Conservation (phyloP, 2,797 vertebrate genomes). For the Malacoraja senta region DNA sequence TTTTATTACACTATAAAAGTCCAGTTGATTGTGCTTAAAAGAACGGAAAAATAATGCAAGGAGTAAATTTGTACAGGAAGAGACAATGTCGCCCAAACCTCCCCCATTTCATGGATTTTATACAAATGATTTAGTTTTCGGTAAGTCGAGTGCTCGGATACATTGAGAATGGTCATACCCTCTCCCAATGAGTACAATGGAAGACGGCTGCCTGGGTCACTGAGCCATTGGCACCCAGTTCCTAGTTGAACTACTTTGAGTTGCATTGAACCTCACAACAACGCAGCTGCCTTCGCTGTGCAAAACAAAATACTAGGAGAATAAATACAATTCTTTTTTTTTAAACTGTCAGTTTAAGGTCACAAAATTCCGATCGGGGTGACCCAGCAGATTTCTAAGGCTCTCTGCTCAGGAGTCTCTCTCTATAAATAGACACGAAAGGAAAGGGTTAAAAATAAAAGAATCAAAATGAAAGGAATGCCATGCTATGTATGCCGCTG, state of each 20-base stretch:
- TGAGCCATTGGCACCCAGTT: constrained; percentile 49
- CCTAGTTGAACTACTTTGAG: constrained; percentile 57
- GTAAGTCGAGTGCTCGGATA: constrained; percentile 39
- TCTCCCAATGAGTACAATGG: constrained; percentile 50
- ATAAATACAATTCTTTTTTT: constrained; percentile 88
- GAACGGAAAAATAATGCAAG: constrained; percentile 42
- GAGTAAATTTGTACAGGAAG: constrained; percentile 42
- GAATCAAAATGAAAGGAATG: constrained; percentile 48
- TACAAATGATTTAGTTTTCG: constrained; percentile 40
- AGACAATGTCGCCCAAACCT: constrained; percentile 28
- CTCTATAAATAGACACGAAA: constrained; percentile 61
- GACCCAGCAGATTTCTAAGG: constrained; percentile 77
- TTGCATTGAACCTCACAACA: constrained; percentile 69
- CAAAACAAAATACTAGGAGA: constrained; percentile 91
- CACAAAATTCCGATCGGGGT: constrained; percentile 66
- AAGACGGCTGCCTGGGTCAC: constrained; percentile 57
- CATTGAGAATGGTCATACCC: constrained; percentile 40
- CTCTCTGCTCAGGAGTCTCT: constrained; percentile 87
- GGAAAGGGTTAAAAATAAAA: constrained; percentile 40
- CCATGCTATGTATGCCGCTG: constrained; percentile 57
- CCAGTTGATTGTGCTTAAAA: constrained; percentile 42
- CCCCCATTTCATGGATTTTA: constrained; percentile 30
- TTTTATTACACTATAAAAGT: not conserved
- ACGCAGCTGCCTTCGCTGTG: constrained; percentile 97
- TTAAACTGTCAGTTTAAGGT: constrained; percentile 74